Evolutionary conservation across 2,888 invertebrate genomes (phyloP), one percentile per base, ranked within the genome.

Genomic region (Allolobophora icterica): DNA sequence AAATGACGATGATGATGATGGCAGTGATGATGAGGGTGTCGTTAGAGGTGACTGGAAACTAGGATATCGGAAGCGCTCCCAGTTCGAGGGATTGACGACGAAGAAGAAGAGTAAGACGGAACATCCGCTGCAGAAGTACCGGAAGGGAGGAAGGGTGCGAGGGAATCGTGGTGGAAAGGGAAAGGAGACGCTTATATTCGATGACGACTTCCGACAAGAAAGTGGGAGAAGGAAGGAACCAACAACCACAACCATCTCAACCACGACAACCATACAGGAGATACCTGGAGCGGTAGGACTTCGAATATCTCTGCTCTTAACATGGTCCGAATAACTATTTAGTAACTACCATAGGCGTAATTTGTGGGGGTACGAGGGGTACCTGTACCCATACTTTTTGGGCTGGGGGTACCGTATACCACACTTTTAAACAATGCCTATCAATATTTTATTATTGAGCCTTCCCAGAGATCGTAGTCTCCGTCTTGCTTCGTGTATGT

Each of bases 51-150:
- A 87, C 13, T 21, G 87, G 87, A 87, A 87, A 38, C 34, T 35
- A 8, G 87, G 87, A 15, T 35, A 87, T 19, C 35, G 87, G 13
- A 83, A 90, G 24, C 38, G 45, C 0, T 40, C 42, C n/a, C 52
- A 52, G 38, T 40, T 38, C 8, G 38, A 90, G 24, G 40, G n/a
- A 71, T 90, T 52, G 30, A 84, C 89, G 84, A 89, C 84, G 40
- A 52, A 91, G 58, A 91, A 34, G 30, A 91, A 89, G 83, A 42
- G 34, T 15, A 58, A 84, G 52, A 83, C 33, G 89, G 89, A 92
- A 91, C 58, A 91, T 40, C 58, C 90, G 84, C 89, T 90, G 89
- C 52, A 91, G 87, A 92, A 84, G 90, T 89, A 90, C 84, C 93
- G 90, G 90, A 90, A 91, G 87, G 90, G 90, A 89, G 84, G 90